Conservation (phyloP, 2,797 vertebrate genomes). For the Phoeniculus purpureus region DNA sequence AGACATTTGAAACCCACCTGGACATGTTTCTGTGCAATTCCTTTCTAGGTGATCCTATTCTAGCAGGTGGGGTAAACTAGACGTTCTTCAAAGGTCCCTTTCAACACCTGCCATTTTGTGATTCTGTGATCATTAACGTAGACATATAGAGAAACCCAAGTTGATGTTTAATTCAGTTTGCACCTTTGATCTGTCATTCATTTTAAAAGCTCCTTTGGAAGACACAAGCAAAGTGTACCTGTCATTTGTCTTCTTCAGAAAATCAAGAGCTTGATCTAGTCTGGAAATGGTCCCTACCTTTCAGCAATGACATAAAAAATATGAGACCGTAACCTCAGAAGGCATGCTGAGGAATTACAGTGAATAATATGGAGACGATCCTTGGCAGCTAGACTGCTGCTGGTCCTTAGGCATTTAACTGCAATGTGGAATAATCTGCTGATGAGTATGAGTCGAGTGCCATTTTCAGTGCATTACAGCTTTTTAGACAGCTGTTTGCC, state of each 20-base stretch:
- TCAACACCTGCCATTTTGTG: too few relatives aligned
- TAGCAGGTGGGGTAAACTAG: too few relatives aligned
- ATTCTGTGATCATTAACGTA: not conserved
- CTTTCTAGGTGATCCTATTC: too few relatives aligned
- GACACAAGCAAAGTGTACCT: not conserved
- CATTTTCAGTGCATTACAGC: slow-evolving; percentile 20
- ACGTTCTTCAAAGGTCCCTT: too few relatives aligned
- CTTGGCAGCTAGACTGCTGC: not conserved
- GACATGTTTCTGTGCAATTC: too few relatives aligned
- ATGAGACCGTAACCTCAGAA: not conserved
- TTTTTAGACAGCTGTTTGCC: slow-evolving; percentile 12
- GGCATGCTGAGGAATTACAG: not conserved
- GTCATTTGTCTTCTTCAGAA: not conserved
- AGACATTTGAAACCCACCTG: too few relatives aligned
- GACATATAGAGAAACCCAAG: not conserved
- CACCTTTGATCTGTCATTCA: not conserved
- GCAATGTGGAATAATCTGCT: not conserved
- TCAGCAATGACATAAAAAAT: not conserved
- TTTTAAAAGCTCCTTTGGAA: not conserved
- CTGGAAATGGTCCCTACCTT: not conserved
- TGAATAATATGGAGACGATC: not conserved
- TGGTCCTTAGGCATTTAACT: slow-evolving; percentile 10
- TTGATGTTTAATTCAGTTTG: not conserved
- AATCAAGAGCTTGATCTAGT: not conserved
- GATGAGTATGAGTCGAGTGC: not conserved